Base-by-base conservation (phyloP, 1,140 invertebrate species). In the Anastatus disparis region DNA sequence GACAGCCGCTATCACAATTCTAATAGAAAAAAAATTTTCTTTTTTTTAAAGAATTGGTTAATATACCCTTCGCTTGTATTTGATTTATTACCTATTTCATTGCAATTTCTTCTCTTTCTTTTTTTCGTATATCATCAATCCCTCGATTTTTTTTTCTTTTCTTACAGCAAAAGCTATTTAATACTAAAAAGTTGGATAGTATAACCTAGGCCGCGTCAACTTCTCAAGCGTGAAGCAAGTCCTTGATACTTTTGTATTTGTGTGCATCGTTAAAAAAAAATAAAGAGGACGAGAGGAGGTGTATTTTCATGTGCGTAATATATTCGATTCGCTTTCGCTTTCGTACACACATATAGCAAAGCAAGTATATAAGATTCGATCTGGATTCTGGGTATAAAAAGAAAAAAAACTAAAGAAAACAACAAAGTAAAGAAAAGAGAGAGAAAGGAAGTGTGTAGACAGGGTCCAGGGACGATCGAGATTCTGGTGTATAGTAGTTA, bases 211-310 rank as follows among this genome's bases (percentile, higher is more conserved):
- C 74, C 78, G 71, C 74, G 75, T 79, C 77, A 78, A 73, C 73
- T 74, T 77, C 74, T 77, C 79, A 76, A 80, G 76, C 79, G 77
- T 77, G 75, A 80, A 80, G 70, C n/a, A n/a, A 80, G 75, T 79
- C 77, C 79, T 80, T 79, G 79, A 77, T 78, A 72, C 70, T 70
- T 63, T 35, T n/a, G n/a, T n/a, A n/a, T n/a, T 6, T 9, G n/a
- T 7, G 55, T 17, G 31, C 29, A 42, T 15, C 56, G 55, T 31
- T 13, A 9, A 6, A 40, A 65, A 35, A 42, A 46, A 24, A 29
- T 10, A 52, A 50, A 35, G 44, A 66, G 20, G 59, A 64, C 62
- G 40, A 42, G 15, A 48, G 2, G 38, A 15, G 17, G 24, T 27
- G 15, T 15, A 22, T 52, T 7, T 12, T 2, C 2, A 26, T 2